Evolutionary conservation across 2,113 vertebrate genomes (phyloP), one percentile per base, ranked within the genome.

Genomic region (Neogobius melanostomus): DNA sequence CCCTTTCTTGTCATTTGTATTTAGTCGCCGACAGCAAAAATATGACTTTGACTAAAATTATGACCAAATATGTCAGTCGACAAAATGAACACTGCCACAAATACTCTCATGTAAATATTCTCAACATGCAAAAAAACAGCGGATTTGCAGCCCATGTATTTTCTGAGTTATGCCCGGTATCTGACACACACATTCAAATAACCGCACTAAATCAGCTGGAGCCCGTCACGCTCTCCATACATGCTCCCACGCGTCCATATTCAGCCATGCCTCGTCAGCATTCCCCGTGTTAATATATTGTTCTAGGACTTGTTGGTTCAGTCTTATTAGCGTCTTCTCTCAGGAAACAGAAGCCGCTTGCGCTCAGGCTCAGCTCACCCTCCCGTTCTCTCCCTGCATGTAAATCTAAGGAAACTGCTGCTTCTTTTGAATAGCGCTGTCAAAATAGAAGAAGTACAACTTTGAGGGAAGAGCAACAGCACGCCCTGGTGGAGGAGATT

Each of bases 391-490:
- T 59, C 11, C 7, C 7, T 46, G 44, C 47, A 68, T 7, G 71
- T 68, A 86, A 82, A 85, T 81, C 77, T 75, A 71, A 62, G 11
- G 17, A 72, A 81, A 84, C n/a, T 61, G 65, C 66, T 75, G 61
- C 9, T 52, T 43, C 14, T 61, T 4, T n/a, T 11, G 28, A 28
- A 42, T 12, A 36, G 6, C 10, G 42, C 12, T 10, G 42, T 0
- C 43, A 61, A 11, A 59, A 28, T 21, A 21, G 48, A 16, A 53
- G 28, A 28, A 28, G 28, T 36, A 36, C 28, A 36, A 5, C 3
- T 15, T 0, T n/a, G 17, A 52, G 1, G 66, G 66, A 78, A 89
- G 83, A 64, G 66, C 89, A 88, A 89, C 86, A 91, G 75, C 83
- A 69, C 88, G 74, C 54, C 79, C 90, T 84, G 71, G 76, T 90